Percentiles rank a stretch among this genome's conserved stretches.
phyloP scores from a whole-genome alignment of 2,888 invertebrate genomes.

The Acanthosoma haemorrhoidale region DNA sequence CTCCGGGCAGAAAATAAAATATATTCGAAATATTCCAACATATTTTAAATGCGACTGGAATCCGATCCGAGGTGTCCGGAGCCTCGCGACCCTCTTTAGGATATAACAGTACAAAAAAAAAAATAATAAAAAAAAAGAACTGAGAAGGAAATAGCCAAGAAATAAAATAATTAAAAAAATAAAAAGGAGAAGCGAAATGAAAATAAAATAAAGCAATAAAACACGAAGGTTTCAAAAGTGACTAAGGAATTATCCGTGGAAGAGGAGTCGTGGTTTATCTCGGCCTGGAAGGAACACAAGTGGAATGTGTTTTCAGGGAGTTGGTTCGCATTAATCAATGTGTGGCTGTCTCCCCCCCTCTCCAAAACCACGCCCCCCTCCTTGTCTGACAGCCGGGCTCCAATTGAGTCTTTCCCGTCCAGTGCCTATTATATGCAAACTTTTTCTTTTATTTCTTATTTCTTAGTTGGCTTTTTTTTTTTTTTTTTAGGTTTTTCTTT shows the following conservation, averaged over 20 bases:
- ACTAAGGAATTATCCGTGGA: background rate
- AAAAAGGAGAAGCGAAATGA: background rate
- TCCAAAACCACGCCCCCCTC: background rate
- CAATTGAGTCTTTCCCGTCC: background rate
- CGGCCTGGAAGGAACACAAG: background rate
- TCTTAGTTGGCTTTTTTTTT: too few species aligned
- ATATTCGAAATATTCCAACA: background rate
- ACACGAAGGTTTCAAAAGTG: slow-evolving; percentile 16
- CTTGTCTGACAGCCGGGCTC: background rate
- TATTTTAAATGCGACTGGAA: background rate
- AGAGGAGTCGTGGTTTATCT: background rate
- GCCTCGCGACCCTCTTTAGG: background rate
- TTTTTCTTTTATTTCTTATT: too few species aligned
- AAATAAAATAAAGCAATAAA: slow-evolving; percentile 24
- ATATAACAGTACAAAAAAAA: background rate
- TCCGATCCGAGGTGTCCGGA: slow-evolving; percentile 4
- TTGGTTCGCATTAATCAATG: slow-evolving; percentile 15
- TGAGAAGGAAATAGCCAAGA: slow-evolving; percentile 9
- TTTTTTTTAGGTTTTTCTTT: too few species aligned
- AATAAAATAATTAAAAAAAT: background rate
- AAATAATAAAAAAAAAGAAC: background rate
- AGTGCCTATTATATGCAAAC: background rate
- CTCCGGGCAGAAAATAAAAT: background rate
- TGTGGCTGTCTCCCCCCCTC: background rate
- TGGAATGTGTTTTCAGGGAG: slow-evolving; percentile 18